Conservation (phyloP, 2,888 invertebrate species). For the Phortica magna region DNA sequence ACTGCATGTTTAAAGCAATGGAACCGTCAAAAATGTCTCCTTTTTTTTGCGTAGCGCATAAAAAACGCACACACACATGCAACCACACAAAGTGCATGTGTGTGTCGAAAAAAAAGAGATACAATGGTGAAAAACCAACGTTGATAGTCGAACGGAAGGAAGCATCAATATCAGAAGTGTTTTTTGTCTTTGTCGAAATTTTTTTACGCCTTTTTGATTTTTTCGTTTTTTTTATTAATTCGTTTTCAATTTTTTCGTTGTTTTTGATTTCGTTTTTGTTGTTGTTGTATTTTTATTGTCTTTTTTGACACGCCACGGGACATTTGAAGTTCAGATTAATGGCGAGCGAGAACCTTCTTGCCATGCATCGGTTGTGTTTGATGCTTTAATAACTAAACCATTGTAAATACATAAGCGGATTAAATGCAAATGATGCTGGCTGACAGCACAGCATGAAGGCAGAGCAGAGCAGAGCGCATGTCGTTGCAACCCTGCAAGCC, state of each 20-base stretch:
- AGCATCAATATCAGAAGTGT: constrained; percentile 23
- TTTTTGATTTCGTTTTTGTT: background rate
- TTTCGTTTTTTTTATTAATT: background rate
- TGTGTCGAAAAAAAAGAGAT: background rate
- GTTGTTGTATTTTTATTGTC: too few species aligned
- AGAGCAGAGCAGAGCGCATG: too few species aligned
- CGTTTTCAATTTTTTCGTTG: background rate
- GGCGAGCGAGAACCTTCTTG: background rate
- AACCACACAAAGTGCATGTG: background rate
- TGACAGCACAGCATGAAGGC: background rate
- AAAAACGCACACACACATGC: background rate
- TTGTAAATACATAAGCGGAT: background rate
- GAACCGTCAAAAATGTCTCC: too few species aligned
- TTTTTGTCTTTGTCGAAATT: constrained; percentile 18
- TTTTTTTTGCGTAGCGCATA: too few species aligned
- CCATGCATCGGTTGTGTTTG: background rate
- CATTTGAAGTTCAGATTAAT: constrained; percentile 10
- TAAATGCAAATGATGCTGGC: background rate
- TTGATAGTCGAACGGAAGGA: constrained; percentile 25
- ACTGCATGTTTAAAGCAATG: too few species aligned
- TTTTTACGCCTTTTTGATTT: background rate
- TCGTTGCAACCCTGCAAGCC: too few species aligned
- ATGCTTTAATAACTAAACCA: constrained; percentile 15
- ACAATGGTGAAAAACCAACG: constrained; percentile 1
- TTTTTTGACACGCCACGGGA: background rate